phyloP scores from a whole-genome alignment of 2,113 vertebrate species.

The Bubo blakistoni region DNA sequence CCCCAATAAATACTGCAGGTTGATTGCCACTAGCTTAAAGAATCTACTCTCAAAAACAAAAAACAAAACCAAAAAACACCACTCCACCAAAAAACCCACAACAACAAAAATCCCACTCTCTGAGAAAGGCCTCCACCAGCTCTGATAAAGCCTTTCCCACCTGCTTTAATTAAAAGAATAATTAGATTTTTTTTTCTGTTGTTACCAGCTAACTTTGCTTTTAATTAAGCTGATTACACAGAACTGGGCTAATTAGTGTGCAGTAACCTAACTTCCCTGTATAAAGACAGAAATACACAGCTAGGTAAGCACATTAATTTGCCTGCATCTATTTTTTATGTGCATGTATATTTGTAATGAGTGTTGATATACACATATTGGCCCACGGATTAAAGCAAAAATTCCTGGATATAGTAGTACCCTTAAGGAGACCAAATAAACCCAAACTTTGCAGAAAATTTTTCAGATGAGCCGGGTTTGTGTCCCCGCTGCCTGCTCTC shows the following conservation, averaged over 20 bases:
- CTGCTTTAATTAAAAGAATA: background rate
- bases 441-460: background rate
- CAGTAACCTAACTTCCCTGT: background rate
- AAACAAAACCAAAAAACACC: background rate
- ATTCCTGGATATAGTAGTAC: accelerated
- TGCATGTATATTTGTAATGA: accelerated
- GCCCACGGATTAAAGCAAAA: background rate
- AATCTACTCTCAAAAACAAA: background rate
- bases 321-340: background rate
- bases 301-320: background rate
- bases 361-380: too few species aligned
- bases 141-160: background rate
- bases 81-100: background rate
- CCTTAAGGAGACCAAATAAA: background rate
- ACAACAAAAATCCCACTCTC: accelerated
- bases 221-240: background rate
- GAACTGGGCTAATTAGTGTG: background rate
- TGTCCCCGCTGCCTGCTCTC: background rate
- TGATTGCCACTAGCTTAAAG: background rate
- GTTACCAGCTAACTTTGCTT: background rate
- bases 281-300: background rate
- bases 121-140: background rate
- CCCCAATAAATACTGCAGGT: background rate
- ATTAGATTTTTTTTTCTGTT: background rate
- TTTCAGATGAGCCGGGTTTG: background rate